Percentiles rank a stretch among this genome's conserved stretches.
phyloP scores from a whole-genome alignment of 2,113 vertebrate genomes.

The Nothoprocta pentlandii region DNA sequence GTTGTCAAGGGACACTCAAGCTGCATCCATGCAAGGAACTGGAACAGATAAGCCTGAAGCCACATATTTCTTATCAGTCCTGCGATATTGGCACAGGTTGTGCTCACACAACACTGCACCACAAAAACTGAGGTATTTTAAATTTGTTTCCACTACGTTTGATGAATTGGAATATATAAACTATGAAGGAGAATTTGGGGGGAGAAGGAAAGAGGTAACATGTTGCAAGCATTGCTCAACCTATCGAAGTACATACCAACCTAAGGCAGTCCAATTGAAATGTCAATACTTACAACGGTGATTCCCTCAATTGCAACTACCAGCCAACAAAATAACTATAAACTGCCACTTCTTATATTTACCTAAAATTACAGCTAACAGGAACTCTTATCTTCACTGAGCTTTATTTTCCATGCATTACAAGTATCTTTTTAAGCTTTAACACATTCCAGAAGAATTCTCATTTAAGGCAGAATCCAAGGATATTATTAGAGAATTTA shows the following conservation, averaged over 20 bases:
- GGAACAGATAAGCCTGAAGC: background rate
- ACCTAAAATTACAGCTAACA: background rate
- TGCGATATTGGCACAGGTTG: background rate
- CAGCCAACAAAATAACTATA: background rate
- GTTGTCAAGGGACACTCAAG: background rate
- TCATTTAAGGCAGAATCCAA: background rate
- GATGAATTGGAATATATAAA: background rate
- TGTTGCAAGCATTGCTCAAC: background rate
- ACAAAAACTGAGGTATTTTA: background rate
- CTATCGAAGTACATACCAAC: conserved; percentile 5
- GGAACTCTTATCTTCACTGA: background rate
- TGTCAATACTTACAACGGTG: background rate
- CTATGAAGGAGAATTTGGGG: background rate
- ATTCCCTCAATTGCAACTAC: background rate
- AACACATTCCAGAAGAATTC: background rate
- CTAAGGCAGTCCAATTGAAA: background rate
- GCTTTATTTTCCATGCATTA: background rate
- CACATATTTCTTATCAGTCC: background rate
- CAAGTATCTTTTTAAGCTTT: background rate
- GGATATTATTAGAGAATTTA: background rate
- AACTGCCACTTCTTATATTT: background rate
- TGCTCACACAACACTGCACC: background rate
- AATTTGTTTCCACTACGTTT: background rate
- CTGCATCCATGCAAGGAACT: background rate
- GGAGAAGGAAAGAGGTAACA: background rate